Percentiles rank a stretch among this genome's conserved stretches.
Evolutionary conservation across 2,888 invertebrate species (phyloP).

Genomic region (Drosophila paramelanica): DNA sequence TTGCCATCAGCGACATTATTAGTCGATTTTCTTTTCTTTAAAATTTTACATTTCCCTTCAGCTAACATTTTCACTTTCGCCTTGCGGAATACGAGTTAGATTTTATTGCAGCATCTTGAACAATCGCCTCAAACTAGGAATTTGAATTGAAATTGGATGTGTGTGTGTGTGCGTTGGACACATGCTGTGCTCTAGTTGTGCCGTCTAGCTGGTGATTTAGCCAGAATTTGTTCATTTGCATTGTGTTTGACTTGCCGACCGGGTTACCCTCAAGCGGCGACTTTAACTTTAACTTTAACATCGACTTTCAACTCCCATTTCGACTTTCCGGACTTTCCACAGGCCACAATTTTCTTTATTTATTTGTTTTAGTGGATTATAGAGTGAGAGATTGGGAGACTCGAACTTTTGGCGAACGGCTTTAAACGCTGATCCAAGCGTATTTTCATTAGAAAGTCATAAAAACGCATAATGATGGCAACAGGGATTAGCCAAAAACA

Average conservation of each 20-base stretch:
- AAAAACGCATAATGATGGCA: slow-evolving; percentile 59
- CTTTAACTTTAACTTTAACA: slow-evolving; percentile 25
- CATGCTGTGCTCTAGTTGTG: slow-evolving; percentile 65
- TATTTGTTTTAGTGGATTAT: slow-evolving; percentile 59
- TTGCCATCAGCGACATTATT: slow-evolving; percentile 83
- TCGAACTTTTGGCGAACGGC: slow-evolving; percentile 29
- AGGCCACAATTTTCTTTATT: slow-evolving; percentile 36
- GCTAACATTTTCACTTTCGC: slow-evolving; percentile 43
- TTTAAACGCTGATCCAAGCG: slow-evolving; percentile 43
- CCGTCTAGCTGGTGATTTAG: slow-evolving; percentile 57
- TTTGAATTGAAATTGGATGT: slow-evolving; percentile 24
- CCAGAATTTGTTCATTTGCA: slow-evolving; percentile 35
- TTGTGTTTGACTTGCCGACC: slow-evolving; percentile 42
- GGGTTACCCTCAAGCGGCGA: slow-evolving; percentile 42
- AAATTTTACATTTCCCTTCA: slow-evolving; percentile 35
- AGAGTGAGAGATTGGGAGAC: slow-evolving; percentile 15
- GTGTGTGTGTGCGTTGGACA: slow-evolving; percentile 12
- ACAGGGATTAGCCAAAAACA: slow-evolving; percentile 39
- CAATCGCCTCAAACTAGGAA: slow-evolving; percentile 65
- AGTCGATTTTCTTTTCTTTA: slow-evolving; percentile 63
- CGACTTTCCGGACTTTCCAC: slow-evolving; percentile 40
- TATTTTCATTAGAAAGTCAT: slow-evolving; percentile 71
- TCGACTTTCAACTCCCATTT: slow-evolving; percentile 16
- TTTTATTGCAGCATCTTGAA: slow-evolving; percentile 84
- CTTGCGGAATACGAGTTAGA: slow-evolving; percentile 72